These are phyloP conservation scores for Glaucomys volans DNA, from an alignment of 2,113 vertebrate genomes.

Conservation along the genomic window DNA sequence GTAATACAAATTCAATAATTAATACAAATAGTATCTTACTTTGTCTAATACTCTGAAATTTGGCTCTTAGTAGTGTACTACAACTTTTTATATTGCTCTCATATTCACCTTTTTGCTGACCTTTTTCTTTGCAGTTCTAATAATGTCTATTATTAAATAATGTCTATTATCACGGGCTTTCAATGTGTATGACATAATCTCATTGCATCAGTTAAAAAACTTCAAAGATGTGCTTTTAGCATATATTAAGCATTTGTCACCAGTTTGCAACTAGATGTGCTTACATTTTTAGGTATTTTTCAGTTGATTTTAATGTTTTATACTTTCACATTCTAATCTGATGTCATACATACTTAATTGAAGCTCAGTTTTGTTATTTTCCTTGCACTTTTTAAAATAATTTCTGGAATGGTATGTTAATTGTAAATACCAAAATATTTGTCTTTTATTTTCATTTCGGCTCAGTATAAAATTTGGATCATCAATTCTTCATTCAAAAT, in stretches of 20 bases:
- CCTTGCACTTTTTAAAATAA: not conserved
- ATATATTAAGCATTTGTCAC: not conserved
- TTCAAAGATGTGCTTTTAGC: not conserved
- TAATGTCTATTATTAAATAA: not conserved
- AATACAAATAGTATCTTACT: not conserved
- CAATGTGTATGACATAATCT: not conserved
- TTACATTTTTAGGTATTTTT: conserved; percentile 12
- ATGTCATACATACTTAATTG: not conserved
- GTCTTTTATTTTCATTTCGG: not conserved
- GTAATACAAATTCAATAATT: not conserved
- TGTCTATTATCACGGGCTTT: not conserved
- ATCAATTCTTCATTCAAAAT: not conserved
- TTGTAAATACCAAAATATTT: not conserved
- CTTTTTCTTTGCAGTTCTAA: conserved; percentile 1
- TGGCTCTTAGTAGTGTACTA: not conserved
- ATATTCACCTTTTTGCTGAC: not conserved
- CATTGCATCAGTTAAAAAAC: not conserved
- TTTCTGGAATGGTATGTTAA: not conserved
- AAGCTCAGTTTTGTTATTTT: not conserved
- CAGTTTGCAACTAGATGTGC: not conserved
- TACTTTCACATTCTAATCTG: not conserved
- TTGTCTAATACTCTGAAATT: not conserved
- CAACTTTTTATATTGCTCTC: not conserved
- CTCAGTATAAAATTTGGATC: not conserved
- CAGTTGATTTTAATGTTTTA: not conserved